Percentiles rank a stretch among this genome's conserved stretches.
These are phyloP conservation scores for Solen grandis DNA, from an alignment of 1,140 invertebrate genomes.

Conservation along the genomic window DNA sequence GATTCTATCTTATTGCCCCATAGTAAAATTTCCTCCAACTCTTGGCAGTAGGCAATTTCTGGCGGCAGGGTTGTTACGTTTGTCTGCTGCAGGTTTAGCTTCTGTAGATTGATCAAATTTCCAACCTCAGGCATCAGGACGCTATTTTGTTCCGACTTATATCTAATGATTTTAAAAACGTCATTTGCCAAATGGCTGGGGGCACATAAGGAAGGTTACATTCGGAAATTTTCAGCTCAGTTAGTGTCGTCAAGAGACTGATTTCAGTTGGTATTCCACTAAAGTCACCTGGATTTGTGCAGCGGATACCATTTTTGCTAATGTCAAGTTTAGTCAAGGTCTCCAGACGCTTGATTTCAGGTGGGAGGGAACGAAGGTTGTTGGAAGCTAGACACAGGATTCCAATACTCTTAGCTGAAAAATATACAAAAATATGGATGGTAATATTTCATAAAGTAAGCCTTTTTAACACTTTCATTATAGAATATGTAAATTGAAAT, in stretches of 20 bases:
- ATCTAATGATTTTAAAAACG: slow-evolving; percentile 71
- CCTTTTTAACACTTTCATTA: too few species aligned
- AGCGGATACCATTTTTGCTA: slow-evolving; percentile 76
- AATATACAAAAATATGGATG: slow-evolving; percentile 55
- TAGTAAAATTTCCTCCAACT: slow-evolving; percentile 77
- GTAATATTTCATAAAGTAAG: too few species aligned
- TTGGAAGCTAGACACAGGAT: slow-evolving; percentile 77
- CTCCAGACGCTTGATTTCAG: slow-evolving; percentile 74
- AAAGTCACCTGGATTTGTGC: slow-evolving; percentile 74
- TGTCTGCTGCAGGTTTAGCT: slow-evolving; percentile 79
- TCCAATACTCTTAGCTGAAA: slow-evolving; percentile 73
- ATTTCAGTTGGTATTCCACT: slow-evolving; percentile 77
- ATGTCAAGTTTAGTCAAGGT: slow-evolving; percentile 77
- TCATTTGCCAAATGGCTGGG: slow-evolving; percentile 76
- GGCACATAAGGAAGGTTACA: slow-evolving; percentile 80
- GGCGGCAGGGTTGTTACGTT: slow-evolving; percentile 78
- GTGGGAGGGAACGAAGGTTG: slow-evolving; percentile 77
- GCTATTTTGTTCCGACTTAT: slow-evolving; percentile 79
- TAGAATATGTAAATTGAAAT: too few species aligned
- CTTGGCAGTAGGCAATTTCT: slow-evolving; percentile 80
- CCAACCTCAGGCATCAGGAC: slow-evolving; percentile 78
- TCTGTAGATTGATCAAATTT: slow-evolving; percentile 73
- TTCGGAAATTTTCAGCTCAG: slow-evolving; percentile 77
- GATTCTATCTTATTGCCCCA: slow-evolving; percentile 80
- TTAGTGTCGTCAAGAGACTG: slow-evolving; percentile 68